Conservation (phyloP, 2,797 vertebrate species). For the Galaxias olidus region DNA sequence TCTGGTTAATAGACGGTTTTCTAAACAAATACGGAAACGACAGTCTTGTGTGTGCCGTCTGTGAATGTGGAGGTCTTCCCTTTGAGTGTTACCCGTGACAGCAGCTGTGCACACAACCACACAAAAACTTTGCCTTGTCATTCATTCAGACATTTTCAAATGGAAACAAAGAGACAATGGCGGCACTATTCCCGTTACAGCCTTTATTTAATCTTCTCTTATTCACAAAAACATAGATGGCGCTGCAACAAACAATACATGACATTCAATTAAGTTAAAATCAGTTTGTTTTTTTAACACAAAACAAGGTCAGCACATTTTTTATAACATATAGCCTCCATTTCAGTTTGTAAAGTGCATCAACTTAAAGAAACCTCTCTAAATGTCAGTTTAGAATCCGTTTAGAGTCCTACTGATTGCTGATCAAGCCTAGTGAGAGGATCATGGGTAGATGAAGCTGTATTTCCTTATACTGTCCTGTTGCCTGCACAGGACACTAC, state of each 20-base stretch:
- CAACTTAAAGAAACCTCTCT: slow-evolving; percentile 52
- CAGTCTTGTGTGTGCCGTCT: not conserved
- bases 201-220: slow-evolving; percentile 69
- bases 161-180: slow-evolving; percentile 1
- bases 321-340: slow-evolving; percentile 44
- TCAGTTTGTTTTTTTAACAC: slow-evolving; percentile 47
- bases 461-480: slow-evolving; percentile 46
- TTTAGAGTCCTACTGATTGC: slow-evolving; percentile 56
- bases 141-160: not conserved
- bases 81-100: not conserved
- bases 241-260: slow-evolving; percentile 55
- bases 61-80: too few species aligned
- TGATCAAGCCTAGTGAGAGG: slow-evolving; percentile 31
- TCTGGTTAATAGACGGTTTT: slow-evolving; percentile 11
- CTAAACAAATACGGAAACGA: slow-evolving; percentile 15
- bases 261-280: slow-evolving; percentile 67
- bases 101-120: not conserved
- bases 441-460: slow-evolving; percentile 13
- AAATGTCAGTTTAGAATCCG: slow-evolving; percentile 41
- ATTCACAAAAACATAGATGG: slow-evolving; percentile 69
- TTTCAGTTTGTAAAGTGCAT: slow-evolving; percentile 79
- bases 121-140: slow-evolving; percentile 5
- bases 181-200: slow-evolving; percentile 16
- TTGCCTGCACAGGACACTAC: slow-evolving; percentile 72
- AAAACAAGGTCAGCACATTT: slow-evolving; percentile 51